Evolutionary conservation across 2,113 vertebrate species (phyloP).

Genomic region (Amblyopsis rosae): DNA sequence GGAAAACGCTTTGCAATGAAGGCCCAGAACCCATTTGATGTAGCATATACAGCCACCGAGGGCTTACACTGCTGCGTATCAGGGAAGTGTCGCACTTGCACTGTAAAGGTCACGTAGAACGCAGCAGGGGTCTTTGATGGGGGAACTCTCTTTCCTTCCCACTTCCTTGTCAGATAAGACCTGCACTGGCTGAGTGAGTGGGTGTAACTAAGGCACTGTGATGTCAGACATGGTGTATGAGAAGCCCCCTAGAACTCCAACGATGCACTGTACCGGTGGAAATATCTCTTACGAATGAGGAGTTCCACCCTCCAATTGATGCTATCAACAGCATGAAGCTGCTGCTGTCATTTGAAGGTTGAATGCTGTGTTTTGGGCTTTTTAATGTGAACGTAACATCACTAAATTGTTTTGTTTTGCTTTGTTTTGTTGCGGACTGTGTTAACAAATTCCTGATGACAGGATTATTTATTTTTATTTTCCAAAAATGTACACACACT

Average conservation of each 20-base stretch:
- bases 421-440: no score
- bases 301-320: conserved; percentile 45
- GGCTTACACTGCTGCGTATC: conserved; percentile 3
- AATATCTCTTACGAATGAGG: conserved; percentile 40
- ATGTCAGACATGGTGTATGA: conserved; percentile 52
- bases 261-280: conserved; percentile 24
- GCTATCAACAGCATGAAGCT: conserved; percentile 23
- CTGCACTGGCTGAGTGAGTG: conserved; percentile 27
- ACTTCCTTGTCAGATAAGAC: conserved; percentile 64
- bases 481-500: no score
- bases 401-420: no score
- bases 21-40: neutral
- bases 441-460: no score
- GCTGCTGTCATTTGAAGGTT: no score
- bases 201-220: conserved; percentile 42
- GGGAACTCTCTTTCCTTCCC: conserved; percentile 40
- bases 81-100: conserved; percentile 52
- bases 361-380: neutral
- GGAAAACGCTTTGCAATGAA: neutral
- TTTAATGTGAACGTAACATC: no score
- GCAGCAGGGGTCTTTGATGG: conserved; percentile 26
- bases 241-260: conserved; percentile 46
- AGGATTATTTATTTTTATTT: no score
- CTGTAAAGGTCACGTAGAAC: conserved; percentile 61
- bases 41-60: conserved; percentile 9